Evolutionary conservation across 1,140 invertebrate genomes (phyloP), one percentile per base, ranked within the genome.

Genomic region (Melitaea cinxia): DNA sequence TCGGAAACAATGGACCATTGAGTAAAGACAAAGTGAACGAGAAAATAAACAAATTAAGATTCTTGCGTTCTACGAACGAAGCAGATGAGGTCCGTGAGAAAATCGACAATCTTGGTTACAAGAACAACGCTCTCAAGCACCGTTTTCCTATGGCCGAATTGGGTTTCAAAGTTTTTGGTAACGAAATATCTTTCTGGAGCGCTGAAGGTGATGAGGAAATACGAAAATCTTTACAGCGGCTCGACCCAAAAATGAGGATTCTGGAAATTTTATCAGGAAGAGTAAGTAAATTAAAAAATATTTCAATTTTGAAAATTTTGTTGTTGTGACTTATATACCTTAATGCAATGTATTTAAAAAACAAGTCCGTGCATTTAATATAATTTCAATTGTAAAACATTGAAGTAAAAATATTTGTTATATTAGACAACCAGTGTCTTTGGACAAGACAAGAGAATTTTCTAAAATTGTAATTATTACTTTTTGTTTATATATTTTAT

Each of bases 241-340:
- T 96, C 2, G 94, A 95, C 83, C 95, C 95, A 0, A 92, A 95
- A 72, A 80, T 93, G 50, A 93, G 94, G 72, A 91, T 96, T 1
- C 92, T 94, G 65, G 93, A 94, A 54, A 93, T 97, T 54, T 82
- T 96, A 0, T 96, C 95, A 9, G 95, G 95, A 58, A 94, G 94
- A 85, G 94, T 94, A 85, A 62, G 62, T 47, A 49, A 54, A 26
- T 26, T 6, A 26, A 6, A 6, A 26, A 26, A 26, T 26, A 2
- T 26, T 26, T 2, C 6, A 26, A 26, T 26, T 26, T 26, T 2
- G 6, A 26, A 26, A 4, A 2, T 4, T 26, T 26, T 26, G 6
- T 26, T 26, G 2, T 26, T 26, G 6, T 26, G 2, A 4, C 2
- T 26, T 26, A 4, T 26, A 26, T 4, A 26, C 24, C 24, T n/a